Evolutionary conservation across 2,113 vertebrate genomes (phyloP), one percentile per base, ranked within the genome.

Genomic region (Egretta garzetta): DNA sequence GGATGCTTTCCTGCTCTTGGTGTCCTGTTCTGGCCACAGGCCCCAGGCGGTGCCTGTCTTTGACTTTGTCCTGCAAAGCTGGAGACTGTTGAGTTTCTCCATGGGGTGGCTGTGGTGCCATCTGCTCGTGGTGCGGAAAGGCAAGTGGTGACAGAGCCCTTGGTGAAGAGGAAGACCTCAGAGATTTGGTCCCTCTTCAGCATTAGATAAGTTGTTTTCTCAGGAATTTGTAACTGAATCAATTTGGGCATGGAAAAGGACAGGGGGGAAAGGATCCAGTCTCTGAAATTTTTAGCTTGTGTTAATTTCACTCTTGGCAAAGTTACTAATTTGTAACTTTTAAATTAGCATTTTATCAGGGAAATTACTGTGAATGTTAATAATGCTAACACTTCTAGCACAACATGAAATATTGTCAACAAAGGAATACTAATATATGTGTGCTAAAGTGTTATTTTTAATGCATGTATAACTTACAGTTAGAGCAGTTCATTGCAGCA

Each of bases 61-160:
- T 66, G 35, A 15, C 33, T 66, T 10, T 7, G 8, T 35, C 19
- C 28, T 71, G 59, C n/a, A 64, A 17, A 59, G 28, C 22, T 16
- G 12, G 28, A 75, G 8, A 37, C 12, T 0, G 0, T 15, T 37
- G 33, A 62, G 24, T 27, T 66, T 79, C 60, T 63, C 35, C 15
- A 1, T 14, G 12, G 41, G 2, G 8, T 8, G 5, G 3, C 64
- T 63, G 47, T 8, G 9, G 7, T 39, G 12, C 45, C 7, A 7
- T 55, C 39, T 0, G 0, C 26, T 64, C 3, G 1, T 39, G 72
- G 11, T 50, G 28, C 1, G 1, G 28, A 15, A 39, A 55, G 39
- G 6, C 0, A 4, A 45, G 43, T 2, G 3, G 37, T 71, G 47
- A n/a, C 45, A 58, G 41, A 80, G 18, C 30, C 27, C 62, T 28